Conservation (phyloP, 2,888 invertebrate species). For the Polietes domitor region DNA sequence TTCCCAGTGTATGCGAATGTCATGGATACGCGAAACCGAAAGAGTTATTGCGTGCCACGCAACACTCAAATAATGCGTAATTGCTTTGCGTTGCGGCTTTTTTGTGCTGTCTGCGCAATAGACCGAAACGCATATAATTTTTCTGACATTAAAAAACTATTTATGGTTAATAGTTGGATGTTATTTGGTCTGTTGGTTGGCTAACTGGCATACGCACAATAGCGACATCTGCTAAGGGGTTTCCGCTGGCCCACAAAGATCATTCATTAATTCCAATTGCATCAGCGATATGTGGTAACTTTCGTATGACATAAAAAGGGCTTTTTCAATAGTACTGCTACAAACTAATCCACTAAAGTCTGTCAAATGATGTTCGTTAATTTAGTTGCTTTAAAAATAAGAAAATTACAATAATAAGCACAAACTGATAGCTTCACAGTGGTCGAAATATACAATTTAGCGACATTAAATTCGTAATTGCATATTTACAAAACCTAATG, state of each 20-base stretch:
- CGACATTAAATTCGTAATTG: no score
- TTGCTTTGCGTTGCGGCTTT: conserved; percentile 13
- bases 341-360: no score
- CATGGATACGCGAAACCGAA: conserved; percentile 35
- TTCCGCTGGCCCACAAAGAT: neutral
- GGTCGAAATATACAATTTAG: no score
- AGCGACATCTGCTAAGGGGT: neutral
- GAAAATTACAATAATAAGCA: no score
- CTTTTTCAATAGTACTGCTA: no score
- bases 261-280: no score
- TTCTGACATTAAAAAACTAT: conserved; percentile 37
- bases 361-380: no score
- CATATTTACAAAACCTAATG: no score
- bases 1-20: conserved; percentile 39
- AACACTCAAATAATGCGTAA: conserved; percentile 49
- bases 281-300: no score
- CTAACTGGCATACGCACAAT: neutral
- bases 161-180: conserved; percentile 55
- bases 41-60: conserved; percentile 58
- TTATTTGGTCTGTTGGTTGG: conserved; percentile 52
- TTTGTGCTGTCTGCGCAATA: conserved; percentile 16
- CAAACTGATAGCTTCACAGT: no score
- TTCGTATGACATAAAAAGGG: no score
- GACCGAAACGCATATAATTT: conserved; percentile 24
- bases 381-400: no score